Conservation (phyloP, 2,113 vertebrate species). For the Montifringilla adamsi region DNA sequence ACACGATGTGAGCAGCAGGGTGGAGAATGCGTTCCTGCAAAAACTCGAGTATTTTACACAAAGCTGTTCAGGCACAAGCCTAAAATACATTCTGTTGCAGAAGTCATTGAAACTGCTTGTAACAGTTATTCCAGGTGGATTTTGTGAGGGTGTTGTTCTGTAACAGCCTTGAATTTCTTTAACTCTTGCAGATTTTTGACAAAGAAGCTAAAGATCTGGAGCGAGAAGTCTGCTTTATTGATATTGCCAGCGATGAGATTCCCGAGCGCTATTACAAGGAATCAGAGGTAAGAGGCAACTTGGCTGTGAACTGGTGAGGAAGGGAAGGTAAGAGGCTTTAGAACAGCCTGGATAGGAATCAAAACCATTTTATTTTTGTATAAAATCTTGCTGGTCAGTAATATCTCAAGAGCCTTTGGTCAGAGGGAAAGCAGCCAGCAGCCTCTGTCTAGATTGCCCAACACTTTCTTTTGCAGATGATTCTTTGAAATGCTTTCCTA, state of each 20-base stretch:
- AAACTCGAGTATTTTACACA: neutral
- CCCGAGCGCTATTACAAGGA: conserved; percentile 98
- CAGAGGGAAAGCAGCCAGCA: neutral
- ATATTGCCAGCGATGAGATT: conserved; percentile 96
- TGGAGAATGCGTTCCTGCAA: neutral
- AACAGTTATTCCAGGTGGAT: neutral
- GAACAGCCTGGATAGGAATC: neutral
- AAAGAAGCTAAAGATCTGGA: conserved; percentile 91
- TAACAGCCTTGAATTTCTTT: neutral
- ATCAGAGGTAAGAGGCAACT: conserved; percentile 82
- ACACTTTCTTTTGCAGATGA: neutral
- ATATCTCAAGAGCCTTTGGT: neutral
- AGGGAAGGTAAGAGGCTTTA: neutral
- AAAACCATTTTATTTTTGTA: neutral
- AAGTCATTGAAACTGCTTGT: neutral
- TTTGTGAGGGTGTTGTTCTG: neutral
- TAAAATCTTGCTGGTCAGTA: neutral
- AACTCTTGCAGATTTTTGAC: conserved; percentile 89
- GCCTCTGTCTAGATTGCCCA: neutral
- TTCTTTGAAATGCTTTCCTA: neutral
- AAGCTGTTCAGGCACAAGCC: neutral
- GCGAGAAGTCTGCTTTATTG: conserved; percentile 92
- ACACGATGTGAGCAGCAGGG: neutral
- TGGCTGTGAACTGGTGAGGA: neutral
- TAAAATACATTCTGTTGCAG: neutral